Percentiles rank a stretch among this genome's conserved stretches.
phyloP scores from a whole-genome alignment of 2,888 invertebrate species.

The Folsomia candida region DNA sequence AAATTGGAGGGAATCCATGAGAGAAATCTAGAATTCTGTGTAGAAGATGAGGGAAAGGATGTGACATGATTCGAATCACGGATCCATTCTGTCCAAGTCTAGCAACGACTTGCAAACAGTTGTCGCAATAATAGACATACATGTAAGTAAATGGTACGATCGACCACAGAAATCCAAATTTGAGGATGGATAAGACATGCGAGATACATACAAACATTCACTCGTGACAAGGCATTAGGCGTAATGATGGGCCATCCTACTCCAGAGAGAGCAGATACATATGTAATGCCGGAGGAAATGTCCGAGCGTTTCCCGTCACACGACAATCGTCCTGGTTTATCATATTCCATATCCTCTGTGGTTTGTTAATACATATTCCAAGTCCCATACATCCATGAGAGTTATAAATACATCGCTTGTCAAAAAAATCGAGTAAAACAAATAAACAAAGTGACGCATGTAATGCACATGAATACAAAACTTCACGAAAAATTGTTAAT shows the following conservation, averaged over 20 bases:
- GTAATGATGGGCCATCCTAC: constrained; percentile 24
- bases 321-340: not conserved
- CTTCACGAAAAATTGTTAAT: too few relatives aligned
- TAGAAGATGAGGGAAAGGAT: too few relatives aligned
- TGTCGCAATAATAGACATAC: too few relatives aligned
- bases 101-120: not conserved
- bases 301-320: not conserved
- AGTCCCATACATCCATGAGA: too few relatives aligned
- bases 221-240: constrained; percentile 22
- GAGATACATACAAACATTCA: too few relatives aligned
- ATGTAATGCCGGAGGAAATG: not conserved
- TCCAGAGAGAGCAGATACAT: too few relatives aligned
- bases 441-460: too few relatives aligned
- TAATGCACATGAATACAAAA: too few relatives aligned
- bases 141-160: not conserved
- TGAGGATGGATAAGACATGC: constrained; percentile 15
- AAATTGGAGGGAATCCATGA: not conserved
- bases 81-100: not conserved
- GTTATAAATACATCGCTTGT: too few relatives aligned
- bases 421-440: too few relatives aligned
- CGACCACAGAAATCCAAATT: not conserved
- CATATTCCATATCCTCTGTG: not conserved
- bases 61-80: not conserved
- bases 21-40: not conserved
- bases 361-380: not conserved